A percentile compares a stretch with the other conserved stretches of the same genome.
These are phyloP conservation scores for Eupithecia exiguata DNA, from an alignment of 2,888 invertebrate genomes.

Conservation along the genomic window DNA sequence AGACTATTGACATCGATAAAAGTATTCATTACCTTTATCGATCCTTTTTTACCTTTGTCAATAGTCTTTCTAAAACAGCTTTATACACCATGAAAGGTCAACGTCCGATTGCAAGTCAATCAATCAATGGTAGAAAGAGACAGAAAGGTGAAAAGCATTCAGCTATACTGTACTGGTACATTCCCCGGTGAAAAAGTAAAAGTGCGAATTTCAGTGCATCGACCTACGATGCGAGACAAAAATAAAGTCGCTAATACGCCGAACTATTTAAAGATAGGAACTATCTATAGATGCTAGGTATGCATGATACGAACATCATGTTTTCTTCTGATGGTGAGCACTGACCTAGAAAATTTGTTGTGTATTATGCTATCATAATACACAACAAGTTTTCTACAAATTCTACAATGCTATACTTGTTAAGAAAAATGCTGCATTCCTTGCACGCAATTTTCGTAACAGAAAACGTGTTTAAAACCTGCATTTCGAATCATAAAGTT, in stretches of 20 bases:
- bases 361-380: too few species aligned
- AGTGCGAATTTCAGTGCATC: constrained; percentile 44
- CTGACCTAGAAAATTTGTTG: constrained; percentile 27
- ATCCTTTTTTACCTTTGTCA: too few species aligned
- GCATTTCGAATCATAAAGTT: background rate
- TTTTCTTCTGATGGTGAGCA: constrained; percentile 21
- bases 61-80: too few species aligned
- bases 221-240: constrained; percentile 42
- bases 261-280: constrained; percentile 34
- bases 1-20: background rate
- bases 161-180: constrained; percentile 26
- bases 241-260: constrained; percentile 40
- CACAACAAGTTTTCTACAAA: too few species aligned
- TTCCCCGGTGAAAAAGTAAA: constrained; percentile 43
- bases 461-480: constrained; percentile 14
- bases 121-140: constrained; percentile 23
- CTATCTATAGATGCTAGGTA: constrained; percentile 36
- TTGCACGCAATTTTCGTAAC: constrained; percentile 12
- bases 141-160: constrained; percentile 28
- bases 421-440: background rate
- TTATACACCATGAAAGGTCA: constrained; percentile 19
- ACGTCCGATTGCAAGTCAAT: constrained; percentile 21
- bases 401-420: constrained; percentile 1
- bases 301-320: background rate
- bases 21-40: too few species aligned